Evolutionary conservation across 2,113 vertebrate genomes (phyloP).

Genomic region (Engystomops pustulosus): DNA sequence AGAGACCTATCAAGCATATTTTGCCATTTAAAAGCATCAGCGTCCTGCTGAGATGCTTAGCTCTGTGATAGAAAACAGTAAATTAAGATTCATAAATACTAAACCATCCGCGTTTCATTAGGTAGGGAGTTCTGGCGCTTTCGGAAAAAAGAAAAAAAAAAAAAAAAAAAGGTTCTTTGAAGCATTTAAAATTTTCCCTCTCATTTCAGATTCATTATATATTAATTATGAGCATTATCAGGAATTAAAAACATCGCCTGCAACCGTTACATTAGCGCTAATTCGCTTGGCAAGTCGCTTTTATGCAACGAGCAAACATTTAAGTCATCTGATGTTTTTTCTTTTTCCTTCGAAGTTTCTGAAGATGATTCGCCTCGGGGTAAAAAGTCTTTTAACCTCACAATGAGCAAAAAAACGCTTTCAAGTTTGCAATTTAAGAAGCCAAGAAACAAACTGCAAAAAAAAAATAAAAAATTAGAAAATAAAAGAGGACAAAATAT

Average conservation of each 20-base stretch:
- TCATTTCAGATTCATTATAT: conserved; percentile 60
- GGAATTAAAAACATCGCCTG: conserved; percentile 58
- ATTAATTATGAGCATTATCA: conserved; percentile 60
- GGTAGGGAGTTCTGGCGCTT: conserved; percentile 27
- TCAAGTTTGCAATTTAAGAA: conserved; percentile 39
- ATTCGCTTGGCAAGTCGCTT: conserved; percentile 56
- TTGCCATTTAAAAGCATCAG: conserved; percentile 42
- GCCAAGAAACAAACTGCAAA: neutral
- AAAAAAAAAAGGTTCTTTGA: conserved; percentile 55
- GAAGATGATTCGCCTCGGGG: conserved; percentile 36
- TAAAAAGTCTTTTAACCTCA: conserved; percentile 49
- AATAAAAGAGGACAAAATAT: neutral
- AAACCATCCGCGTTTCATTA: conserved; percentile 50
- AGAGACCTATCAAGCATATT: conserved; percentile 37
- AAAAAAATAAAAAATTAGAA: neutral
- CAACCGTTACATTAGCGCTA: conserved; percentile 54
- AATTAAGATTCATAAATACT: conserved; percentile 51
- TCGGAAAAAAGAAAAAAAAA: conserved; percentile 29
- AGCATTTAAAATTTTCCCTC: conserved; percentile 55
- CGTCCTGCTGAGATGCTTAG: conserved; percentile 39
- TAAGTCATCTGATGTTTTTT: conserved; percentile 47
- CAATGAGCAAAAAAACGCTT: conserved; percentile 40
- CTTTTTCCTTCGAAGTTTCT: conserved; percentile 16
- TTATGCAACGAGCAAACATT: conserved; percentile 58
- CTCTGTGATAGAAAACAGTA: conserved; percentile 44